Evolutionary conservation across 2,797 vertebrate genomes (phyloP), one percentile per base, ranked within the genome.

Genomic region (Pangasius macronema): DNA sequence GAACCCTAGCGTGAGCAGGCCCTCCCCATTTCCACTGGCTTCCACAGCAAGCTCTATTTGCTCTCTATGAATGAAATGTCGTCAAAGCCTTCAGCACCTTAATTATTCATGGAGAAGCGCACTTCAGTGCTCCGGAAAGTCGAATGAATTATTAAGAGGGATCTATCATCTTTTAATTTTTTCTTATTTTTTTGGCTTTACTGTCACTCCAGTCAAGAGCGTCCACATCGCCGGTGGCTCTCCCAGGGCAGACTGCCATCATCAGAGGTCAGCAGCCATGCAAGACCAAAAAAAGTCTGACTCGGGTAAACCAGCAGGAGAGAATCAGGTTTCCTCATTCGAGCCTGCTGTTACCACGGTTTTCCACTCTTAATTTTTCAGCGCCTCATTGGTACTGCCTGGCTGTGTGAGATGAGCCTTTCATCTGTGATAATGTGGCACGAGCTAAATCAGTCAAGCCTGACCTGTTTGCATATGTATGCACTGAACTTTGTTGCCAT

Each of bases 361-460:
- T 94, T 94, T 94, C 94, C 94, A 46, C 91, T 93, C 86, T 95
- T 92, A 93, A 95, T 95, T 92, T 95, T 95, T 94, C 92, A 95
- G 87, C 84, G 85, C 88, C 91, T 89, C 91, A 88, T 89, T 85
- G 88, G 85, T 87, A 88, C 85, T 67, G 84, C 86, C 87, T 61
- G 90, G 39, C 84, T 80, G 70, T 61, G 82, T n/a, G 73, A 42
- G 57, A 90, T 72, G 10, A 75, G 72, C 85, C 87, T 89, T 88
- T 91, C 70, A 88, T 87, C 87, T 91, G 87, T 82, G 89, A 89
- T 83, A 84, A 39, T 80, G 85, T 85, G 83, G 82, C 84, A 89
- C 79, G 75, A 85, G 85, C 85, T 72, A 39, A 82, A 79, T 57
- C 67, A 55, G 65, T 88, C 86, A 83, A 83, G 82, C 63, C 59